A percentile compares a stretch with the other conserved stretches of the same genome.
phyloP scores from a whole-genome alignment of 2,888 invertebrate species.

The Dilophus febrilis region DNA sequence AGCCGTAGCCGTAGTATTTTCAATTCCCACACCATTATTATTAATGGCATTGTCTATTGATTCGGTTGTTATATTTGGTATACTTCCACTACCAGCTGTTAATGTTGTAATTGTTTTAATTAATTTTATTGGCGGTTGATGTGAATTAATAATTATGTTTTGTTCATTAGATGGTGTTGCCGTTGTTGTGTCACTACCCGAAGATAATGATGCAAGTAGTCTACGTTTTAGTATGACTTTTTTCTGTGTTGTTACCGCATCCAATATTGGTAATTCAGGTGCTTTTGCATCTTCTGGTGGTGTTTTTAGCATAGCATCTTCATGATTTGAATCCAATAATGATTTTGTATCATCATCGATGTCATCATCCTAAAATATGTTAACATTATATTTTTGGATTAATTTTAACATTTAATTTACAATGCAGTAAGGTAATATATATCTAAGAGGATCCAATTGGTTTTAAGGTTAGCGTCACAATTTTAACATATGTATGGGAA shows the following conservation, averaged over 20 bases:
- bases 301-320: slow-evolving; percentile 7
- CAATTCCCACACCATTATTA: neutral
- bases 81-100: slow-evolving; percentile 5
- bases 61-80: slow-evolving; percentile 20
- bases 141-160: no score
- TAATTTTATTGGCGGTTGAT: no score
- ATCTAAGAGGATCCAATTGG: no score
- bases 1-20: slow-evolving; percentile 1
- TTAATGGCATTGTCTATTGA: slow-evolving; percentile 13
- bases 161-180: neutral
- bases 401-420: no score
- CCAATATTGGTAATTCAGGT: neutral
- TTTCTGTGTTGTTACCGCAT: slow-evolving; percentile 5
- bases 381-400: slow-evolving; percentile 1
- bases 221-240: slow-evolving; percentile 13
- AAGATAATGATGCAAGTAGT: slow-evolving; percentile 3
- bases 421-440: no score
- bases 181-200: slow-evolving; percentile 3
- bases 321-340: slow-evolving; percentile 8
- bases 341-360: slow-evolving; percentile 9
- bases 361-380: slow-evolving; percentile 19
- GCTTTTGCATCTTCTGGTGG: slow-evolving; percentile 27
- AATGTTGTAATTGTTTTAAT: neutral
- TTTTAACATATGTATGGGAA: no score
- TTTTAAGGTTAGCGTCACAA: no score